phyloP scores from a whole-genome alignment of 2,113 vertebrate genomes.

The Lasiurus borealis region DNA sequence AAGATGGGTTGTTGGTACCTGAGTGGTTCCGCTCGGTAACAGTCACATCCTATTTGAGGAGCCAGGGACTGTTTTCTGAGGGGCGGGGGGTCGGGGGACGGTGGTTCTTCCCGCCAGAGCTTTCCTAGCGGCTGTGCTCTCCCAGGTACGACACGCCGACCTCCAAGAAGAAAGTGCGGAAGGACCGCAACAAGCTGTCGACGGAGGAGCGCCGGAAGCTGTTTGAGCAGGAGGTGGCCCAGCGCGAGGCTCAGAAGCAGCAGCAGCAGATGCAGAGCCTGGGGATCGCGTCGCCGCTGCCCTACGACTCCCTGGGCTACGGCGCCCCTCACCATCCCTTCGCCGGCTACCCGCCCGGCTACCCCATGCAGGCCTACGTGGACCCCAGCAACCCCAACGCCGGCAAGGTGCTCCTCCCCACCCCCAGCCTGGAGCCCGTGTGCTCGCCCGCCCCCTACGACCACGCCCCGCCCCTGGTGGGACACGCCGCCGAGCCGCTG shows the following conservation, averaged over 20 bases:
- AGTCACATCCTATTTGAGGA: slow-evolving; percentile 31
- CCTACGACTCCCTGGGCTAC: slow-evolving; percentile 93
- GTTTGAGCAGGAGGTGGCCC: slow-evolving; percentile 98
- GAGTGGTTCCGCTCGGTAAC: slow-evolving; percentile 26
- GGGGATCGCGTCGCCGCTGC: slow-evolving; percentile 87
- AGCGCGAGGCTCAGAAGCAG: slow-evolving; percentile 96
- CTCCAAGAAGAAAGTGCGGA: slow-evolving; percentile 93
- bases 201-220: slow-evolving; percentile 98
- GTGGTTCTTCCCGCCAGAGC: neutral
- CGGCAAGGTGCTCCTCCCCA: slow-evolving; percentile 98
- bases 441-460: slow-evolving; percentile 90
- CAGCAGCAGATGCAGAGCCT: slow-evolving; percentile 95
- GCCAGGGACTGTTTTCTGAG: slow-evolving; percentile 11
- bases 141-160: slow-evolving; percentile 93
- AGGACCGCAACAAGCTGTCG: slow-evolving; percentile 97
- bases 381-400: slow-evolving; percentile 97
- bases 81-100: neutral
- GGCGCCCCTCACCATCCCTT: slow-evolving; percentile 90
- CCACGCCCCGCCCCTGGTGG: slow-evolving; percentile 89
- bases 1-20: neutral
- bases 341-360: slow-evolving; percentile 94
- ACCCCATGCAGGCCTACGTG: slow-evolving; percentile 97
- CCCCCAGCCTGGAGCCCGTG: slow-evolving; percentile 92
- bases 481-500: slow-evolving; percentile 84
- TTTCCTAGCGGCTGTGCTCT: slow-evolving; percentile 37